phyloP scores from a whole-genome alignment of 2,797 vertebrate species.

The Sitta carolinensis region DNA sequence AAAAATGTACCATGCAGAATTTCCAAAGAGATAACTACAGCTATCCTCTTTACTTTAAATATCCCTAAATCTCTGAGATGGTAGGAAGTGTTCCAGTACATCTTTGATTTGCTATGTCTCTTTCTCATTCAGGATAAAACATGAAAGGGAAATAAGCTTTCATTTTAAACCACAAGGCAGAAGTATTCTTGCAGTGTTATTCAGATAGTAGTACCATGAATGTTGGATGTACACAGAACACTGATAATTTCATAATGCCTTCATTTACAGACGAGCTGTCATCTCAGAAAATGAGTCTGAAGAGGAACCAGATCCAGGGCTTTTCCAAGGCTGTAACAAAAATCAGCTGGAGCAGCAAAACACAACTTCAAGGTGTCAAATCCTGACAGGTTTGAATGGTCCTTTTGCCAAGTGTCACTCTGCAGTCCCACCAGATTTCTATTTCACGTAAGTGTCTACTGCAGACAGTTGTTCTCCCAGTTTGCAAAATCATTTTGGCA shows the following conservation, averaged over 20 bases:
- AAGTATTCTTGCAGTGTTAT: not conserved
- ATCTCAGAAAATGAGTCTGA: not conserved
- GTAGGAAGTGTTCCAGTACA: not conserved
- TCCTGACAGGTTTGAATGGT: not conserved
- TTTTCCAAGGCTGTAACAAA: conserved; percentile 40
- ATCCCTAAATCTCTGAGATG: not conserved
- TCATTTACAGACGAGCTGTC: conserved; percentile 50
- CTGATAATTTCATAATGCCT: not conserved
- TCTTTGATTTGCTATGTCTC: not conserved
- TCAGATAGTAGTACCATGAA: not conserved
- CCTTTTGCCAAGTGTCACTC: conserved; percentile 57
- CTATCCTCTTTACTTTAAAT: not conserved
- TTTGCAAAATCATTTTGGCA: not conserved
- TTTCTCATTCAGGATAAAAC: not conserved
- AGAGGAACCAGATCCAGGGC: conserved; percentile 49
- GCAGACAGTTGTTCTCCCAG: not conserved
- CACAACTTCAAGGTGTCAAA: conserved; percentile 21
- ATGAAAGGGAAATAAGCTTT: not conserved
- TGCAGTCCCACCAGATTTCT: conserved; percentile 12
- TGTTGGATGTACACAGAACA: not conserved
- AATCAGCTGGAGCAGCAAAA: conserved; percentile 6
- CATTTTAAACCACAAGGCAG: not conserved
- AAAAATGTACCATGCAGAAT: not conserved
- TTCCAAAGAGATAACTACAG: not conserved
- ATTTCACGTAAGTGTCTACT: conserved; percentile 54